Base-by-base conservation (phyloP, 1,140 invertebrate species). In the Tribolium castaneum region DNA sequence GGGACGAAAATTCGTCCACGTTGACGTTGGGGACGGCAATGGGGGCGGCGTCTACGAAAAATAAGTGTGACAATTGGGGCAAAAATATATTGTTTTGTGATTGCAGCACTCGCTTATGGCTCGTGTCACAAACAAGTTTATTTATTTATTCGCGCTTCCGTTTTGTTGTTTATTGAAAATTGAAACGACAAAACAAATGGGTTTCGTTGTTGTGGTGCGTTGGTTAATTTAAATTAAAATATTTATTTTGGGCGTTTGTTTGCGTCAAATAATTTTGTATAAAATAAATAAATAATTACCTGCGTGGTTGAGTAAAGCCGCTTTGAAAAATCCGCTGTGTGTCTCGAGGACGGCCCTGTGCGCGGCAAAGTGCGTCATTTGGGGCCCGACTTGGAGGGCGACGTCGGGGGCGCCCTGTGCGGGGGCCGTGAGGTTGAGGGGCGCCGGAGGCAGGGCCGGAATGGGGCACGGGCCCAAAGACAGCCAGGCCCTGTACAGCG, bases 321-420 rank as follows among this genome's bases (percentile, higher is more conserved):
- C 89, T 74, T 91, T 88, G 79, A 93, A 88, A 82, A 93, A 94
- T 4, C 93, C 93, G 81, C 93, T 94, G 82, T 94, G 92, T 6
- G 91, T 88, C 3, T 91, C 89, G n/a, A 95, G 83, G 3, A 94
- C 88, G 12, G 88, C 84, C 6, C 90, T 89, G 81, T 94, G 93
- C 0, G 92, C 93, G 0, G 92, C 90, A 85, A 94, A 94, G 45
- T 92, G 89, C 1, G 91, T 90, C 74, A 90, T 88, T 2, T 87
- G 87, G 14, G 91, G 90, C 0, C 92, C 92, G 6, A 93, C 91
- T 83, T 91, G 88, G 0, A 93, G 86, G 13, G 92, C 85, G 0
- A 92, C 90, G 82, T 93, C 91, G 5, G 92, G 92, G 80, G 90
- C 84, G 81, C 89, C 82, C 83, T 84, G 80, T 6, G 66, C 75